phyloP scores from a whole-genome alignment of 2,113 vertebrate genomes.

The Aegotheles bennettii region DNA sequence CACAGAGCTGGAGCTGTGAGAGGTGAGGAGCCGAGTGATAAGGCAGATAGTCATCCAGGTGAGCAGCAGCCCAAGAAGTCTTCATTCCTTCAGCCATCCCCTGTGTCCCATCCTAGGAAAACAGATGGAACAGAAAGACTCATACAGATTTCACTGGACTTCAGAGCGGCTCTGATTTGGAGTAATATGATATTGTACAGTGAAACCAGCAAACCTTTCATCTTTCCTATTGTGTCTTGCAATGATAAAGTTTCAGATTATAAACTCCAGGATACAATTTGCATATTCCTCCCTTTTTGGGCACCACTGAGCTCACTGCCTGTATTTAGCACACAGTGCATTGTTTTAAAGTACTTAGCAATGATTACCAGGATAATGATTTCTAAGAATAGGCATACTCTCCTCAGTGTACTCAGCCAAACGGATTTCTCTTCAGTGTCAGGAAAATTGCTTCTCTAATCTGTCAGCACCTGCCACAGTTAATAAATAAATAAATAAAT shows the following conservation, averaged over 20 bases:
- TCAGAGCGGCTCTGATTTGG: not conserved
- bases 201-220: not conserved
- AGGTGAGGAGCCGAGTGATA: rapidly evolving
- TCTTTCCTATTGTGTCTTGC: not conserved
- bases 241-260: not conserved
- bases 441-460: not conserved
- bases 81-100: rapidly evolving
- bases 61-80: not conserved
- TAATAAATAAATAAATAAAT: not conserved
- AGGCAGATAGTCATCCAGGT: not conserved
- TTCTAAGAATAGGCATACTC: not conserved
- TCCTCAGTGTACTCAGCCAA: not conserved
- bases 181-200: not conserved
- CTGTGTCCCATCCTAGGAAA: not conserved
- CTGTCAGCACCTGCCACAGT: not conserved
- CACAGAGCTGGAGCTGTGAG: rapidly evolving
- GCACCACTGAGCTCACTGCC: not conserved
- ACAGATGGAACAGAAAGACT: rapidly evolving
- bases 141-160: not conserved
- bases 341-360: not conserved
- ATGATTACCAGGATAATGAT: not conserved
- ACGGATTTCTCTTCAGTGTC: not conserved
- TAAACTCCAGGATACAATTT: not conserved
- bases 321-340: not conserved
- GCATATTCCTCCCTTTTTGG: not conserved